Conservation (phyloP, 2,113 vertebrate genomes). For the Melanostigma gelatinosum region DNA sequence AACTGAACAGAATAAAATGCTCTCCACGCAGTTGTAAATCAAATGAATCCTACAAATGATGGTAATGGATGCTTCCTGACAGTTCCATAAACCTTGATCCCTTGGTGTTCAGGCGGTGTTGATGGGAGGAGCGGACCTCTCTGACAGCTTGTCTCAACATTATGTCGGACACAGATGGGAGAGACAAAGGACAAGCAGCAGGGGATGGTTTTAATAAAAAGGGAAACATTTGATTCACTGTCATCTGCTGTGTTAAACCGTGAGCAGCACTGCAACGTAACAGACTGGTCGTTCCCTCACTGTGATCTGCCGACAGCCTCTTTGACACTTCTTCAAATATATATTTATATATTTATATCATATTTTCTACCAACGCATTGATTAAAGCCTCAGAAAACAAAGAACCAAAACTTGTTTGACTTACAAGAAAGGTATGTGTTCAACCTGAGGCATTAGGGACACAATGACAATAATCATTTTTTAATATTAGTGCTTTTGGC, state of each 20-base stretch:
- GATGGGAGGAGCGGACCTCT: conserved; percentile 45
- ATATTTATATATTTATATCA: too few species aligned
- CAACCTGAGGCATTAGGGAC: background rate
- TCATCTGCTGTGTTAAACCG: conserved; percentile 25
- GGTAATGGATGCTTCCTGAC: background rate
- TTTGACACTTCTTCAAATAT: too few species aligned
- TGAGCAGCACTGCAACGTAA: background rate
- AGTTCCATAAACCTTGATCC: background rate
- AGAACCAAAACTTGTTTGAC: background rate
- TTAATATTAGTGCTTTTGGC: background rate
- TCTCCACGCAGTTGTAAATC: background rate
- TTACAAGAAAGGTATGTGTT: background rate
- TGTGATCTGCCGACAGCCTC: conserved; percentile 1
- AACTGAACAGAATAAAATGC: background rate
- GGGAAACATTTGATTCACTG: conserved; percentile 36
- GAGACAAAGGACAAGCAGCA: conserved; percentile 49
- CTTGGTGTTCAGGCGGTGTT: conserved; percentile 1
- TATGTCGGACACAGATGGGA: conserved; percentile 51
- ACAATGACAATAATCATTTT: background rate
- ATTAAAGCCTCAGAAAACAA: background rate
- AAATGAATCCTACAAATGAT: background rate
- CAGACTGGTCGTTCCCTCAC: conserved; percentile 3
- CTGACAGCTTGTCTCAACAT: conserved; percentile 62
- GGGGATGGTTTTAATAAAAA: conserved; percentile 9
- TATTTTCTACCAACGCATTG: background rate